phyloP scores from a whole-genome alignment of 2,113 vertebrate genomes.

The Rhinoptilus africanus region DNA sequence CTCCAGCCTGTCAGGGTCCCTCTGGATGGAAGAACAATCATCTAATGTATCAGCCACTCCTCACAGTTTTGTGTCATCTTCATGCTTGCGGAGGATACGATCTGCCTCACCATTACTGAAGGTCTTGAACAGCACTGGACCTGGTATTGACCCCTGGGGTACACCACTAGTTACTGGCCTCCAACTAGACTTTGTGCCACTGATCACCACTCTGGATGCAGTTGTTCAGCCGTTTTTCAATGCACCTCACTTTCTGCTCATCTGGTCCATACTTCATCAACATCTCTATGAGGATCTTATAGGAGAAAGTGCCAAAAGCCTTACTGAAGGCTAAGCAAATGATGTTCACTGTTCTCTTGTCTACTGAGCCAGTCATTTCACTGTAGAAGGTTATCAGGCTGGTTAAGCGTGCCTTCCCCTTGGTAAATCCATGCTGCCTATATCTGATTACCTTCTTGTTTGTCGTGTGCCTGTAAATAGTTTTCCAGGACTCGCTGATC shows the following conservation, averaged over 20 bases:
- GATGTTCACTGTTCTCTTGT: neutral
- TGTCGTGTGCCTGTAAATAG: neutral
- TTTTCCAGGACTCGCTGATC: neutral
- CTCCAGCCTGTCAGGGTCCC: neutral
- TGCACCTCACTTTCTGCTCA: neutral
- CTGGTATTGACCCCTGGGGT: neutral
- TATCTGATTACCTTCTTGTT: neutral
- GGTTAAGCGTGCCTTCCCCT: neutral
- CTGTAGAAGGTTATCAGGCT: neutral
- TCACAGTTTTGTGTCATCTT: neutral
- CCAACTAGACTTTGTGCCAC: neutral
- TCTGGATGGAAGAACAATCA: neutral
- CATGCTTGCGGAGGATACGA: neutral
- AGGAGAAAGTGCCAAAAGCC: neutral
- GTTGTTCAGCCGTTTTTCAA: neutral
- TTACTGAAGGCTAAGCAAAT: neutral
- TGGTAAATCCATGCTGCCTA: neutral
- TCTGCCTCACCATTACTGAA: neutral
- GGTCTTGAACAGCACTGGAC: neutral
- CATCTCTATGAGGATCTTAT: neutral
- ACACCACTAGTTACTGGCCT: neutral
- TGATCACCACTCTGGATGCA: neutral
- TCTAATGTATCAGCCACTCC: neutral
- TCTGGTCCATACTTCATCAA: neutral
- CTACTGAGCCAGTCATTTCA: neutral